phyloP scores from a whole-genome alignment of 2,888 invertebrate genomes.

The Vesta saturnalis region DNA sequence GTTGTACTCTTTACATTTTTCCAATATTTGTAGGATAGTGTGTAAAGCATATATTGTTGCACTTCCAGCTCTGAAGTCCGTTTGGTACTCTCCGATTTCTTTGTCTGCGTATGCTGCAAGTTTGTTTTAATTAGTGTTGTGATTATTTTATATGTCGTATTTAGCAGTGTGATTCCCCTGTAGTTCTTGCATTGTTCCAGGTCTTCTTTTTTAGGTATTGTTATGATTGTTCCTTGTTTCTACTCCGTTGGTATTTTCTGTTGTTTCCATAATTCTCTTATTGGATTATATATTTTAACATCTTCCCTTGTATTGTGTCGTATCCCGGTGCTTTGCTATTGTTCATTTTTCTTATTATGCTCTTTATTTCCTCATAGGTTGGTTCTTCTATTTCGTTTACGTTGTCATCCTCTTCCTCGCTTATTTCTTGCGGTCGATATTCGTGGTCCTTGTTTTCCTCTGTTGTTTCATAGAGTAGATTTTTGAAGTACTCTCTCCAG shows the following conservation, averaged over 20 bases:
- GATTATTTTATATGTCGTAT: too few species aligned
- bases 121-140: not conserved
- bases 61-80: not conserved
- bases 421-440: too few species aligned
- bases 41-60: not conserved
- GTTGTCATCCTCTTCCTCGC: not conserved
- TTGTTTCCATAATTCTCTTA: not conserved
- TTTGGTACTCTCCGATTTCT: not conserved
- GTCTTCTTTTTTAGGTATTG: not conserved
- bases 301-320: not conserved
- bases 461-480: not conserved
- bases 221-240: not conserved
- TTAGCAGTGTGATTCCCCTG: too few species aligned
- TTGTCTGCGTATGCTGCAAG: not conserved
- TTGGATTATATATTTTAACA: not conserved
- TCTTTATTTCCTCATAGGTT: too few species aligned
- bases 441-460: too few species aligned
- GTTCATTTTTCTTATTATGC: not conserved
- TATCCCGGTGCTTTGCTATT: not conserved
- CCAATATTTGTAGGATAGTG: not conserved
- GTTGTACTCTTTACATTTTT: not conserved
- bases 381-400: too few species aligned
- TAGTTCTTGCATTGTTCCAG: not conserved
- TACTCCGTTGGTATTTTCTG: not conserved
- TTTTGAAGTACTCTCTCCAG: not conserved